Conservation (phyloP, 2,888 invertebrate genomes). For the Thyatira batis region DNA sequence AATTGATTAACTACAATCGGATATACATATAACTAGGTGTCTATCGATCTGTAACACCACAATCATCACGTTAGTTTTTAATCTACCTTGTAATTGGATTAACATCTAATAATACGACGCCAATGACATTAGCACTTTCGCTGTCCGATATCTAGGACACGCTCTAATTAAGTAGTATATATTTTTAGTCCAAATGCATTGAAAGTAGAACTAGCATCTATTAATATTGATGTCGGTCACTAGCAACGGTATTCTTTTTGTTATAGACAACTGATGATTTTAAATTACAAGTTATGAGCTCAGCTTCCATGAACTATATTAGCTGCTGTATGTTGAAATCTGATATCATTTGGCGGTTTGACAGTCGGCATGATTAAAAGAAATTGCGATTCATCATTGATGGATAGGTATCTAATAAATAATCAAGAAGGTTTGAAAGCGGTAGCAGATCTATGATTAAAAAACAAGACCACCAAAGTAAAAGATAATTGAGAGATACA, state of each 20-base stretch:
- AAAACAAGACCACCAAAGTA: not conserved
- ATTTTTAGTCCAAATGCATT: conserved; percentile 41
- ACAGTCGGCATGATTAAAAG: not conserved
- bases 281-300: conserved; percentile 1
- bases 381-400: not conserved
- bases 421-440: too few species aligned
- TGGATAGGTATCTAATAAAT: not conserved
- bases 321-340: not conserved
- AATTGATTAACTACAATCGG: too few species aligned
- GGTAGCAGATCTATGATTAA: too few species aligned
- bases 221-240: conserved; percentile 23
- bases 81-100: conserved; percentile 15
- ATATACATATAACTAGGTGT: not conserved
- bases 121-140: conserved; percentile 58
- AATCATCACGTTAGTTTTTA: conserved; percentile 5
- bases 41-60: not conserved
- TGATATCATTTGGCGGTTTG: not conserved
- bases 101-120: conserved; percentile 39
- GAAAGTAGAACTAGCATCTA: conserved; percentile 32
- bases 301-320: conserved; percentile 2
- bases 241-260: conserved; percentile 32
- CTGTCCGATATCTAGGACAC: conserved; percentile 45
- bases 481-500: not conserved
- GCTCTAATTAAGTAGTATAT: conserved; percentile 37
- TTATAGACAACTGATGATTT: conserved; percentile 24